Base-by-base conservation (phyloP, 2,797 vertebrate species). In the Crypturellus tataupa region DNA sequence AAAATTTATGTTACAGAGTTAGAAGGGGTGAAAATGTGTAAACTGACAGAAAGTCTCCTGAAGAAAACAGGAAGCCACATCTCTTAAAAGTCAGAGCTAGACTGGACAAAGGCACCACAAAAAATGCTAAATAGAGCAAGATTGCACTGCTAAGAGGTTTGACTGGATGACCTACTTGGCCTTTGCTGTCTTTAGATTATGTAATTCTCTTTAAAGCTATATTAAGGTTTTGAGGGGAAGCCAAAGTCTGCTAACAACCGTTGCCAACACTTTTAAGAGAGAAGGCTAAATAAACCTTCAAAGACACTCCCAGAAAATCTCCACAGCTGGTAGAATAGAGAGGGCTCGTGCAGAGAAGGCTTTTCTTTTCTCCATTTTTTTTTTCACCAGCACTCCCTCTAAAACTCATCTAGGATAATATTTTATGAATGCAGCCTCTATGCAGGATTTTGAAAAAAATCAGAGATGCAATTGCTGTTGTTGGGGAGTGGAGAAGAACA, bases 161-260 rank as follows among this genome's bases (percentile, higher is more conserved):
- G 10, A 71, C 31, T 77, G 31, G 7, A n/a, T 94, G 73, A 78
- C 63, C 80, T 76, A 80, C 47, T 79, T 88, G 85, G 82, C 77
- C 80, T 94, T 89, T 91, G 31, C 15, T 86, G 44, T 39, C 49
- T 91, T 94, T 94, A 87, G 91, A 88, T 90, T 84, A 89, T 42
- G 27, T 90, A 93, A 90, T 90, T 88, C 63, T 81, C 35, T 58
- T 76, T 80, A 83, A 78, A 47, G 25, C 21, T 85, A 46, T 76
- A 75, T 75, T 89, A 94, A 78, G 15, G 12, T 77, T 93, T 92
- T 89, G 81, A 94, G 72, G 53, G 21, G 89, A 92, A 87, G 76
- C 64, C 84, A 87, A 90, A 73, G 19, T 37, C 42, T 87, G 37
- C 53, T 53, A 37, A 69, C 80, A 95, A 44, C 8, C 25, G 70